Evolutionary conservation across 2,113 vertebrate species (phyloP).

Genomic region (Ifrita kowaldi): DNA sequence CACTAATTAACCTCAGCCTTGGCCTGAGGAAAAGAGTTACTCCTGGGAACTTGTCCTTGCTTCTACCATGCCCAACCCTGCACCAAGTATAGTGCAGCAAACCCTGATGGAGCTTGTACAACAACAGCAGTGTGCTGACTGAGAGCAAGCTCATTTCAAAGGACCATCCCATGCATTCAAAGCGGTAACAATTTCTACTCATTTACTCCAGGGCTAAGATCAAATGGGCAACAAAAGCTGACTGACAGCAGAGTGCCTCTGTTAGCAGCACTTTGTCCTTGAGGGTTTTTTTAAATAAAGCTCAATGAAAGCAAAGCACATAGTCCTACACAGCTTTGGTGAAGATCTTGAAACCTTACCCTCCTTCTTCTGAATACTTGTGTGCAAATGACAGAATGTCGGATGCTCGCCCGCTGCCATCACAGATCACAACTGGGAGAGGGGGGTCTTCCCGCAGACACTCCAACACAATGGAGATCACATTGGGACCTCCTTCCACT

Average conservation of each 20-base stretch:
- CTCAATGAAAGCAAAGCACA: neutral
- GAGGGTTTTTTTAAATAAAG: neutral
- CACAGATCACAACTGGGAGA: conserved; percentile 94
- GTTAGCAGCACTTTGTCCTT: neutral
- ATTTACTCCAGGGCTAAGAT: neutral
- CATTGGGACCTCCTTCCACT: conserved; percentile 94
- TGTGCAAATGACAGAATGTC: conserved; percentile 96
- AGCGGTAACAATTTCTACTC: neutral
- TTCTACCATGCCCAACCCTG: neutral
- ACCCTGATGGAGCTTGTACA: neutral
- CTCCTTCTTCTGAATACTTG: conserved; percentile 91
- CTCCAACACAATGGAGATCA: conserved; percentile 91
- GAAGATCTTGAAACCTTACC: conserved; percentile 72
- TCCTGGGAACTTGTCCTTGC: neutral
- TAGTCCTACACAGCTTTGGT: neutral
- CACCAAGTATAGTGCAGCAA: neutral
- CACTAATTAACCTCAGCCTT: neutral
- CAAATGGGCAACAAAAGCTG: neutral
- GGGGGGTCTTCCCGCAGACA: conserved; percentile 92
- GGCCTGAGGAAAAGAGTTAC: neutral
- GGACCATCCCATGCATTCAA: neutral
- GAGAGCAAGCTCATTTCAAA: neutral
- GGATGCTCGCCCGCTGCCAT: conserved; percentile 90
- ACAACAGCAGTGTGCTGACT: neutral
- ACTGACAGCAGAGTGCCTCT: neutral